A percentile compares a stretch with the other conserved stretches of the same genome.
Evolutionary conservation across 2,888 invertebrate species (phyloP).

Genomic region (Brachypterus glaber): DNA sequence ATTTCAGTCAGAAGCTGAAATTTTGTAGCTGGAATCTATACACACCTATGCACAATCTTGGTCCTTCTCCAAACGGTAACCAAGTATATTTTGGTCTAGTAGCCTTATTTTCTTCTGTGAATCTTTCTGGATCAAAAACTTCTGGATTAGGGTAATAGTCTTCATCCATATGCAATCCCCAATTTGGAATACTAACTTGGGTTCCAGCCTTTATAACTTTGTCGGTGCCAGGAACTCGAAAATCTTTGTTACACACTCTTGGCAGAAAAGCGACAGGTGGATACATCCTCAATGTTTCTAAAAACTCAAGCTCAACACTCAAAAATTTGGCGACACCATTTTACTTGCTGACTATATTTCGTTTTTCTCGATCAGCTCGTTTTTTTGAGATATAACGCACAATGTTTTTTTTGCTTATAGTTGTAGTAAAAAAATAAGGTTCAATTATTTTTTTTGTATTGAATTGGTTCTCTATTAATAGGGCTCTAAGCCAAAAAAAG

Average conservation of each 20-base stretch:
- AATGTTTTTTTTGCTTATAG: too few relatives aligned
- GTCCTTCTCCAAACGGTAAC: constrained; percentile 21
- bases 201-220: constrained; percentile 31
- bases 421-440: too few relatives aligned
- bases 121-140: constrained; percentile 20
- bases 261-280: constrained; percentile 27
- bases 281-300: constrained; percentile 35
- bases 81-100: constrained; percentile 14
- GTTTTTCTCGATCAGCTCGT: too few relatives aligned
- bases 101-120: constrained; percentile 21
- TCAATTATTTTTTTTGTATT: too few relatives aligned
- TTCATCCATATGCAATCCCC: constrained; percentile 31
- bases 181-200: constrained; percentile 24
- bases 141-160: constrained; percentile 29
- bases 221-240: constrained; percentile 28
- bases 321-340: too few relatives aligned
- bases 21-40: too few relatives aligned
- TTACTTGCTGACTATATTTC: too few relatives aligned
- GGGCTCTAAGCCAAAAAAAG: too few relatives aligned
- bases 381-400: too few relatives aligned
- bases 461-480: too few relatives aligned
- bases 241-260: constrained; percentile 24
- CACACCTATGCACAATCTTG: constrained; percentile 25
- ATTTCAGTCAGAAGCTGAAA: too few relatives aligned
- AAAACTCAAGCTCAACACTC: too few relatives aligned